These are phyloP conservation scores for Thelaira solivaga DNA, from an alignment of 2,888 invertebrate species.

Conservation along the genomic window DNA sequence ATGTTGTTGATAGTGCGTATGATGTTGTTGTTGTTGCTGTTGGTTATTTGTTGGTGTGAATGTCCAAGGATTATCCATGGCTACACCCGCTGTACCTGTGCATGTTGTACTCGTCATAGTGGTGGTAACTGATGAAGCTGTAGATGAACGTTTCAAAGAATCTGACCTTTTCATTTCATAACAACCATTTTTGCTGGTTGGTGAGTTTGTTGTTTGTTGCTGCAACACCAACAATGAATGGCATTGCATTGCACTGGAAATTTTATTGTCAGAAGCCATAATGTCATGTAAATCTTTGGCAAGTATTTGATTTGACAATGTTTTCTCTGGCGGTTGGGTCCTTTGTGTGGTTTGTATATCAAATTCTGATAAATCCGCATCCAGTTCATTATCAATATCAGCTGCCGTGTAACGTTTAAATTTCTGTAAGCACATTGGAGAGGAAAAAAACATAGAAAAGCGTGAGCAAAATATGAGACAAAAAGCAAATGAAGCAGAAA, in stretches of 20 bases:
- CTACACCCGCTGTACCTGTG: conserved; percentile 28
- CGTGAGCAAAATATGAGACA: background rate
- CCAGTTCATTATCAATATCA: conserved; percentile 71
- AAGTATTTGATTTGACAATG: conserved; percentile 74
- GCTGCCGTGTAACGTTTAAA: conserved; percentile 73
- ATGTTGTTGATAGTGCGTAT: conserved; percentile 65
- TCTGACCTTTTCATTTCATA: conserved; percentile 73
- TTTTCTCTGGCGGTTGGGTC: conserved; percentile 69
- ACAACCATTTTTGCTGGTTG: conserved; percentile 68
- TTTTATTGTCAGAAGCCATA: conserved; percentile 69
- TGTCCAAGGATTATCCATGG: conserved; percentile 53
- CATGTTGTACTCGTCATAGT: conserved; percentile 67
- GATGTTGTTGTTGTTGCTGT: conserved; percentile 42
- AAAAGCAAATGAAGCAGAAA: background rate
- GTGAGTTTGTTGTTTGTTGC: conserved; percentile 19
- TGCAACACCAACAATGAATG: conserved; percentile 68
- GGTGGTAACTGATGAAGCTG: conserved; percentile 69
- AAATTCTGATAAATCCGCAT: conserved; percentile 73
- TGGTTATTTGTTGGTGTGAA: conserved; percentile 12
- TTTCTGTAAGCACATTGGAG: conserved; percentile 66
- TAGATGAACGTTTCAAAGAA: conserved; percentile 71
- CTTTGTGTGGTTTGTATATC: conserved; percentile 71
- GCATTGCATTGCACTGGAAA: conserved; percentile 65
- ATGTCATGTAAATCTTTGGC: conserved; percentile 73
- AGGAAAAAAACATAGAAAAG: background rate